Percentiles rank a stretch among this genome's conserved stretches.
These are phyloP conservation scores for Peromyscus maniculatus DNA, from an alignment of 2,113 vertebrate genomes.

Conservation along the genomic window DNA sequence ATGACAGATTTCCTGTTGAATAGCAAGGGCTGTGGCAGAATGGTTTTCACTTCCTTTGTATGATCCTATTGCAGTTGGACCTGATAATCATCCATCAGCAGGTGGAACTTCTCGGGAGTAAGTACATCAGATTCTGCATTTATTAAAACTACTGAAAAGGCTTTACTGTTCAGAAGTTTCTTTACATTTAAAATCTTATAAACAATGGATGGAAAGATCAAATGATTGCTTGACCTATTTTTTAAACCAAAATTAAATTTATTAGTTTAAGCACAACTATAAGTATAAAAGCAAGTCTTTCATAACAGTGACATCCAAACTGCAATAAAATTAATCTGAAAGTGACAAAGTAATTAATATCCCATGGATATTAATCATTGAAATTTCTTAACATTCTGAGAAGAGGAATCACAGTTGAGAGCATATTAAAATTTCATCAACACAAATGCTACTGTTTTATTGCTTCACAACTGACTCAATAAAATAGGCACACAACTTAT, in stretches of 20 bases:
- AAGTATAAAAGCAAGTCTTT: background rate
- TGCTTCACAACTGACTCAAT: background rate
- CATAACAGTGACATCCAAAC: background rate
- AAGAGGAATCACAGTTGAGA: background rate
- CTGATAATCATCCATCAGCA: slow-evolving; percentile 98
- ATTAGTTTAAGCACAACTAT: background rate
- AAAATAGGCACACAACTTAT: background rate
- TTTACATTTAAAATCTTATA: background rate
- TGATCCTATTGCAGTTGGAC: slow-evolving; percentile 91
- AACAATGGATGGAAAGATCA: background rate
- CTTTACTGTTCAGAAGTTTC: background rate
- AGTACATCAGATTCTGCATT: slow-evolving; percentile 57
- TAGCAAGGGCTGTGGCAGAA: background rate
- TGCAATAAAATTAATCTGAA: slow-evolving; percentile 19
- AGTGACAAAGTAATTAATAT: background rate
- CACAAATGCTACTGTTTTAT: background rate
- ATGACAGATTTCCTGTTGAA: background rate
- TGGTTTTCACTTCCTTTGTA: slow-evolving; percentile 50
- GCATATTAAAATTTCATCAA: background rate
- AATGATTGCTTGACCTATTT: background rate
- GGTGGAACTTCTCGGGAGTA: slow-evolving; percentile 97
- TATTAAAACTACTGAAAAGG: slow-evolving; percentile 43
- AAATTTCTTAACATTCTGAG: slow-evolving; percentile 37
- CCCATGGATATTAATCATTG: background rate
- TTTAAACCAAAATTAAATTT: background rate